Evolutionary conservation across 2,113 vertebrate genomes (phyloP), one percentile per base, ranked within the genome.

Genomic region (Nerophis lumbriciformis): DNA sequence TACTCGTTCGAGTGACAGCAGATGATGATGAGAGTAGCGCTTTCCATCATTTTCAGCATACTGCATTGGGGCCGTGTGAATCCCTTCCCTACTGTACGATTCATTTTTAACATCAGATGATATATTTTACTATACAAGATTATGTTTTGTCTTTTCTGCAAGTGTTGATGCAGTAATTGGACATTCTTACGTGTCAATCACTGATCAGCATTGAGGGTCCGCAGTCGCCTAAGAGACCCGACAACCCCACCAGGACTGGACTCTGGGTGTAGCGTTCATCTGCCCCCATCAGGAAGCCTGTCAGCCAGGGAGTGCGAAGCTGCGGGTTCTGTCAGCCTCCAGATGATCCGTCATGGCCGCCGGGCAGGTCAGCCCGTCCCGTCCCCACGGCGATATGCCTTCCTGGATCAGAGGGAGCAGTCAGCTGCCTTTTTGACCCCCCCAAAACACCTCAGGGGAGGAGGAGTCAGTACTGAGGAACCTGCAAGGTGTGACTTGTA

Each of bases 201-300:
- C 6, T 11, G 42, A 45, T 45, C 37, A 39, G 54, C 54, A 42
- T 56, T 37, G 37, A n/a, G 54, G 8, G 10, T 39, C 15, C 15
- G 16, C 37, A 42, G 54, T 19, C 37, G 6, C 37, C 5, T 19
- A 56, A 39, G 37, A 56, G 8, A 39, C 37, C 21, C 7, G 36
- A 55, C 8, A 38, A 16, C n/a, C n/a, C 36, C 8, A 38, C 53
- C 13, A 37, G 53, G 15, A 39, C 14, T 14, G 37, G 53, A 56
- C 37, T 56, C 54, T n/a, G 21, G 37, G 54, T n/a, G 37, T 10
- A 38, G 54, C 21, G 15, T 15, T 37, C 54, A 56, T 56, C 54
- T 56, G 54, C 15, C 37, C 16, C n/a, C 8, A 42, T 42, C 54
- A 56, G 54, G 54, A 56, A 50, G 39, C 16, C 54, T 56, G 8